Conservation (phyloP, 2,797 vertebrate species). For the Tauraco hartlaubi region DNA sequence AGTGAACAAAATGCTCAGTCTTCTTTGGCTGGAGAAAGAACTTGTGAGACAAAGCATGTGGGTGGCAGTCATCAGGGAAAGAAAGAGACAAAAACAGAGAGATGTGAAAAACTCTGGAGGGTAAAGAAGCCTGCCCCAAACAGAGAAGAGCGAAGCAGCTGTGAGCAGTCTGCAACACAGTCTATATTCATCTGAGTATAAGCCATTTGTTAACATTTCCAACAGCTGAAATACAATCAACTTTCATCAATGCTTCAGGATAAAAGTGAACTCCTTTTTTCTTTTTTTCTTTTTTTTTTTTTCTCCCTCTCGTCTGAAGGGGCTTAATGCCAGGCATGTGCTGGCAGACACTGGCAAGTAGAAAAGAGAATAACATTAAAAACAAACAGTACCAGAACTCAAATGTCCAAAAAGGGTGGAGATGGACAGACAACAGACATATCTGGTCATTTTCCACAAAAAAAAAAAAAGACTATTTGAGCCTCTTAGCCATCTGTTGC, state of each 20-base stretch:
- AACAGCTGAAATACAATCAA: conserved; percentile 51
- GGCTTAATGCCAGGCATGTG: neutral
- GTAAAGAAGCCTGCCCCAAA: neutral
- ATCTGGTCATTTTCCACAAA: neutral
- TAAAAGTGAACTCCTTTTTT: neutral
- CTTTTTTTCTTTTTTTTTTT: neutral
- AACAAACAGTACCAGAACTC: neutral
- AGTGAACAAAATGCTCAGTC: neutral
- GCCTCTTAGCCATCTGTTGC: neutral
- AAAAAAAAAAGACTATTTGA: neutral
- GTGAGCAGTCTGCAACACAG: neutral
- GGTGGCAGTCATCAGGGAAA: neutral
- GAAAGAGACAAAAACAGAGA: neutral
- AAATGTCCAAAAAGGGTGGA: neutral
- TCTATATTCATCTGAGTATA: conserved; percentile 26
- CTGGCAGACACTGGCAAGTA: neutral
- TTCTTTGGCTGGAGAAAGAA: neutral
- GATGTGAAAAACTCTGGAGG: neutral
- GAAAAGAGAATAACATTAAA: neutral
- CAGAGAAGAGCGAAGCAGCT: conserved; percentile 3
- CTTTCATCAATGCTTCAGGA: conserved; percentile 13
- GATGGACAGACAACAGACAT: neutral
- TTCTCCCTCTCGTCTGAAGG: neutral
- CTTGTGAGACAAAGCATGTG: neutral
- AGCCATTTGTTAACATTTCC: conserved; percentile 21